Conservation (phyloP, 2,888 invertebrate genomes). For the Sphaeridia pumilis region DNA sequence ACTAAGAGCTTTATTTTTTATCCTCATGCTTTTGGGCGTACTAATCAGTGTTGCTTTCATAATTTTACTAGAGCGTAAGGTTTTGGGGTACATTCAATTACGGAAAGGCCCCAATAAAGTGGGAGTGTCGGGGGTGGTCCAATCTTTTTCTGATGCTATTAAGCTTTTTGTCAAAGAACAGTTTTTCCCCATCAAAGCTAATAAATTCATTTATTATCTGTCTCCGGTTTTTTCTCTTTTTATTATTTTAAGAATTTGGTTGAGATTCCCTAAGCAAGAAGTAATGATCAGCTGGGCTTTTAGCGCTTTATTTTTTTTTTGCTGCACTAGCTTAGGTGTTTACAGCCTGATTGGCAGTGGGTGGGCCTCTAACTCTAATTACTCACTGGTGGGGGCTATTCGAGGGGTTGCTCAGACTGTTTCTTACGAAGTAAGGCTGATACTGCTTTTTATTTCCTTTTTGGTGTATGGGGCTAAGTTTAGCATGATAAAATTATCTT, state of each 20-base stretch:
- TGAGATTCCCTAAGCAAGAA: conserved; percentile 49
- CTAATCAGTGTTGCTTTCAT: conserved; percentile 58
- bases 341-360: conserved; percentile 54
- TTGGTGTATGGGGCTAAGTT: conserved; percentile 43
- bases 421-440: conserved; percentile 38
- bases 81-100: conserved; percentile 59
- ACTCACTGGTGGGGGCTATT: conserved; percentile 53
- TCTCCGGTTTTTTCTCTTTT: conserved; percentile 50
- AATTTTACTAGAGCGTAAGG: conserved; percentile 58
- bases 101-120: conserved; percentile 64
- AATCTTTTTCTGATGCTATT: conserved; percentile 61
- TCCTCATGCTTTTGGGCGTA: conserved; percentile 47
- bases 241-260: conserved; percentile 49
- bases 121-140: conserved; percentile 50
- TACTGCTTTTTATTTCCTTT: conserved; percentile 52
- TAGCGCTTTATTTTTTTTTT: conserved; percentile 53
- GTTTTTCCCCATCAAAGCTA: conserved; percentile 48
- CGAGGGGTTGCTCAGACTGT: conserved; percentile 57
- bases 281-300: conserved; percentile 49
- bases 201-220: conserved; percentile 51
- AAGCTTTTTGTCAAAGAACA: conserved; percentile 58
- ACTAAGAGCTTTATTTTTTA: conserved; percentile 29
- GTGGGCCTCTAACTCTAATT: conserved; percentile 60
- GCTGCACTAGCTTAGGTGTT: conserved; percentile 52
- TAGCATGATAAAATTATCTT: conserved; percentile 45